A percentile compares a stretch with the other conserved stretches of the same genome.
Conservation (phyloP, 2,113 vertebrate genomes). For the Petaurus breviceps region DNA sequence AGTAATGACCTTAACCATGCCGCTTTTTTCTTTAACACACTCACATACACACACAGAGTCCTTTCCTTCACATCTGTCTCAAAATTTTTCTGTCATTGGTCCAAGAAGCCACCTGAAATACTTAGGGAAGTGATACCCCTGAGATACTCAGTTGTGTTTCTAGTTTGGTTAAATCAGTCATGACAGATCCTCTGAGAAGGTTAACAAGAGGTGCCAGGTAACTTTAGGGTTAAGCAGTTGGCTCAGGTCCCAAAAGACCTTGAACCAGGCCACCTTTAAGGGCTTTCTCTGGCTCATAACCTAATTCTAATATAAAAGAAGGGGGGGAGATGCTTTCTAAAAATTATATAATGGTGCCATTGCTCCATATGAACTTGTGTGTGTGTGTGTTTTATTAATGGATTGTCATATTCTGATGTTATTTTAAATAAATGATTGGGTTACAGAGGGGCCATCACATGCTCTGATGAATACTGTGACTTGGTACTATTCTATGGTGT, state of each 20-base stretch:
- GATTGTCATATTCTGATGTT: constrained; percentile 82
- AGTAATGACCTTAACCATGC: not conserved
- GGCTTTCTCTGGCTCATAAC: constrained; percentile 74
- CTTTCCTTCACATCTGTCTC: not conserved
- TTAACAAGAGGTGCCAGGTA: constrained; percentile 70
- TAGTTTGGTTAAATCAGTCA: not conserved
- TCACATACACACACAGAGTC: not conserved
- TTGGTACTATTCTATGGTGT: constrained; percentile 1
- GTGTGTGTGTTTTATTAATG: constrained; percentile 76
- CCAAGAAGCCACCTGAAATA: not conserved
- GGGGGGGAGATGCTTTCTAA: constrained; percentile 74
- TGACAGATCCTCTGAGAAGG: constrained; percentile 1
- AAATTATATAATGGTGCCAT: constrained; percentile 69
- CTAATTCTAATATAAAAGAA: constrained; percentile 78
- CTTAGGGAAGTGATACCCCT: too few species aligned
- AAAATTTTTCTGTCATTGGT: fast-evolving
- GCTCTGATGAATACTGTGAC: constrained; percentile 21
- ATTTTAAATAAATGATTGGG: constrained; percentile 86
- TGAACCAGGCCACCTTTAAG: constrained; percentile 38
- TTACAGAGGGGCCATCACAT: constrained; percentile 69
- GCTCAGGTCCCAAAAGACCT: not conserved
- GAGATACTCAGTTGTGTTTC: not conserved
- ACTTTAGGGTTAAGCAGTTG: constrained; percentile 68
- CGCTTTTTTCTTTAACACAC: not conserved
- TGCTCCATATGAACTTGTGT: constrained; percentile 77